These are phyloP conservation scores for Listrodromus nycthemerus DNA, from an alignment of 2,888 invertebrate species.

Conservation along the genomic window DNA sequence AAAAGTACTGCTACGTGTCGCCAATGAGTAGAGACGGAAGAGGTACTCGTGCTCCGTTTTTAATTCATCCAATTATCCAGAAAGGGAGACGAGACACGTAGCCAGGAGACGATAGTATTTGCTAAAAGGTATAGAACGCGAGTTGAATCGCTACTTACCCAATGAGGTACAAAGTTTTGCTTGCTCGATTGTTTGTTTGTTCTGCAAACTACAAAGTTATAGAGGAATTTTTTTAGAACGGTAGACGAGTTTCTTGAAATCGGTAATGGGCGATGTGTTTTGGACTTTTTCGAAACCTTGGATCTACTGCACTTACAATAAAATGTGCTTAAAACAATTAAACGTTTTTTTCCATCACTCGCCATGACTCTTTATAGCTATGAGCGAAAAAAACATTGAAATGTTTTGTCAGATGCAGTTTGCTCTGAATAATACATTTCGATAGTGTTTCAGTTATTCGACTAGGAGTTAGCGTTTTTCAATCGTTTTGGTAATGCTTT, in stretches of 20 bases:
- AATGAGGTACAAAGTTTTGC: neutral
- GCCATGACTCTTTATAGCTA: no score
- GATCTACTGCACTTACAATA: neutral
- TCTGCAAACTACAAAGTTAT: neutral
- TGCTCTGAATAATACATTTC: neutral
- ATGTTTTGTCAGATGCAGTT: neutral
- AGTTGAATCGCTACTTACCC: constrained; percentile 14
- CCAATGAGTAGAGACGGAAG: neutral
- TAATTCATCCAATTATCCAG: constrained; percentile 57
- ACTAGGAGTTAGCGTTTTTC: neutral
- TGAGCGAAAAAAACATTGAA: no score
- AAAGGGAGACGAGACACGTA: constrained; percentile 45
- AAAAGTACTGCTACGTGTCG: constrained; percentile 58
- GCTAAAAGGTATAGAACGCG: neutral
- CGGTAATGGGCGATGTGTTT: neutral
- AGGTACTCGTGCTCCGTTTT: constrained; percentile 42
- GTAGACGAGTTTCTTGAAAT: neutral
- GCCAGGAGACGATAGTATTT: constrained; percentile 28
- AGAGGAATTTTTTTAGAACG: neutral
- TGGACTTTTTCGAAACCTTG: neutral
- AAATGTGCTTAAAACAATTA: no score
- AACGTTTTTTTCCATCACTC: no score
- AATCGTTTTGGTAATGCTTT: neutral
- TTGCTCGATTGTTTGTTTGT: neutral
- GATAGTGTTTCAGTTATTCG: neutral